Conservation (phyloP, 2,797 vertebrate genomes). For the Falco berigora region DNA sequence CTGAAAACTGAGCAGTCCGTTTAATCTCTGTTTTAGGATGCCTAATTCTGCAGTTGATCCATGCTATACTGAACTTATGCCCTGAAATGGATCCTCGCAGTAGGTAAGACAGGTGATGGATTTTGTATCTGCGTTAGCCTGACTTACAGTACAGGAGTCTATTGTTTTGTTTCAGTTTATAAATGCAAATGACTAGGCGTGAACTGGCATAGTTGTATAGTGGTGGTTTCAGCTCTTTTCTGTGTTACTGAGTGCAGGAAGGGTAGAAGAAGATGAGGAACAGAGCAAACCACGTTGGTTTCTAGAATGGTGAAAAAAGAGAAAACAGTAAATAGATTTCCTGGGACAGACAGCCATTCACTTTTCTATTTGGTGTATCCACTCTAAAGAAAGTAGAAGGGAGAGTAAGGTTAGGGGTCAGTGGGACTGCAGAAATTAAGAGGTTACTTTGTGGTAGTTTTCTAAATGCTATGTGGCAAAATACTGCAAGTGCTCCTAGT, state of each 20-base stretch:
- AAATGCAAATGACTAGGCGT: neutral
- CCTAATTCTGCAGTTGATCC: slow-evolving; percentile 92
- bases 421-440: neutral
- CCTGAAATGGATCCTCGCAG: slow-evolving; percentile 85
- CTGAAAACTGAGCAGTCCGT: neutral
- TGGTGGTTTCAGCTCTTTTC: neutral
- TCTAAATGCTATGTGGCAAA: neutral
- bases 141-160: neutral
- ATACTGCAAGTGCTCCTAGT: neutral
- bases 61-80: slow-evolving; percentile 93
- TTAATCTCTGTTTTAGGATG: slow-evolving; percentile 77
- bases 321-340: neutral
- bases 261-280: neutral
- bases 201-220: neutral
- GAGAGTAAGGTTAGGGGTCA: neutral
- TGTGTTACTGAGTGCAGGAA: neutral
- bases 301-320: neutral
- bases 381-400: neutral
- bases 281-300: neutral
- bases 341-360: neutral
- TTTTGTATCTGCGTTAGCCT: neutral
- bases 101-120: slow-evolving; percentile 74
- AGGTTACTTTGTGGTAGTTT: neutral
- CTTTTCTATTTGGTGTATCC: neutral
- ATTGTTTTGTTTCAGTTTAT: neutral